phyloP scores from a whole-genome alignment of 64 coral and sea anemone genomes.

The Exaiptasia diaphana region DNA sequence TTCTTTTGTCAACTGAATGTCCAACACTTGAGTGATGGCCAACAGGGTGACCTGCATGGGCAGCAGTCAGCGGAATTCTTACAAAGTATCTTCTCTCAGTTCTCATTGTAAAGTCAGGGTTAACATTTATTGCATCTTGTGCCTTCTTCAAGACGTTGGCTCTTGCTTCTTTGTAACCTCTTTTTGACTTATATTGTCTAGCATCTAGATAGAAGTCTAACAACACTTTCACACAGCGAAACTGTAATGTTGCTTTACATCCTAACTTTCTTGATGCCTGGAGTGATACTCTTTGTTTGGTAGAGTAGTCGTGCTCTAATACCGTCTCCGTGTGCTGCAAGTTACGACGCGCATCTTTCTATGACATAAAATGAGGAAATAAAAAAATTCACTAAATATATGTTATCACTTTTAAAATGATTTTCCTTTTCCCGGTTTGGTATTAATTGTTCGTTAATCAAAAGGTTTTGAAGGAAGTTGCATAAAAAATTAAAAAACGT shows the following conservation, averaged over 20 bases:
- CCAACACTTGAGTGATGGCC: not conserved
- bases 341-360: too few relatives aligned
- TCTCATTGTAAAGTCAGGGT: not conserved
- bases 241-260: not conserved
- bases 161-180: not conserved
- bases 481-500: too few relatives aligned
- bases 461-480: too few relatives aligned
- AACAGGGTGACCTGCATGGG: conserved; percentile 13
- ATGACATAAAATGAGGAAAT: too few relatives aligned
- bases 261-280: not conserved
- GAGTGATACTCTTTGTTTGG: not conserved
- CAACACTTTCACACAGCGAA: not conserved
- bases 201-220: not conserved
- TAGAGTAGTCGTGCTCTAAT: not conserved
- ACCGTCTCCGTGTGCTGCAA: too few relatives aligned
- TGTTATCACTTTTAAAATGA: too few relatives aligned
- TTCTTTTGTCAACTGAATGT: not conserved
- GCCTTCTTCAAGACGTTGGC: not conserved
- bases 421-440: too few relatives aligned
- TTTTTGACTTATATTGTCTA: not conserved
- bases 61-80: conserved; percentile 11
- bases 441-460: too few relatives aligned
- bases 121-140: not conserved
- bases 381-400: too few relatives aligned
- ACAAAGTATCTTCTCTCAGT: conserved; percentile 26